Percentiles rank a stretch among this genome's conserved stretches.
These are phyloP conservation scores for Latrodectus geometricus DNA, from an alignment of 1,140 invertebrate species.

Conservation along the genomic window DNA sequence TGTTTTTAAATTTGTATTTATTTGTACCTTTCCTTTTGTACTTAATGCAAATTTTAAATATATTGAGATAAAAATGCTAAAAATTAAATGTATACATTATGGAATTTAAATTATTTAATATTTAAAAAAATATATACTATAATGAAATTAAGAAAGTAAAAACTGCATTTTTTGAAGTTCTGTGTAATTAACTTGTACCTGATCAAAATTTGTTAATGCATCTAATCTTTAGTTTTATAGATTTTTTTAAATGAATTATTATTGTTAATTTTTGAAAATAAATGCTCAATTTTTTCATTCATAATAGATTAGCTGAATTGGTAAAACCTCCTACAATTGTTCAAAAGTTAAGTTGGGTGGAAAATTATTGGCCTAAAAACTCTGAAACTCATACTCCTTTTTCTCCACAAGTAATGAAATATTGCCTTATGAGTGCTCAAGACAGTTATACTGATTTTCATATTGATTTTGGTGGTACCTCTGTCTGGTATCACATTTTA, in stretches of 20 bases:
- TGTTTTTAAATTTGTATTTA: too few species aligned
- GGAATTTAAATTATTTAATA: background rate
- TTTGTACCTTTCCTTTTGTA: too few species aligned
- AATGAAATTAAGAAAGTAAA: too few species aligned
- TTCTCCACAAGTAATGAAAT: slow-evolving; percentile 87
- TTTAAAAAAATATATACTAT: too few species aligned
- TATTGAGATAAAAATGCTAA: background rate
- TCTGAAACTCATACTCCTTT: slow-evolving; percentile 71
- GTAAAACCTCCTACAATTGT: slow-evolving; percentile 83
- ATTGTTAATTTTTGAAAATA: background rate
- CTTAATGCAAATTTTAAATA: background rate
- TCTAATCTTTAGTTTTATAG: background rate
- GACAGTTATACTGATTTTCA: slow-evolving; percentile 95
- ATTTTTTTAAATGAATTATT: slow-evolving; percentile 11
- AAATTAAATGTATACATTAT: background rate
- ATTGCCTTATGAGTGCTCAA: slow-evolving; percentile 88
- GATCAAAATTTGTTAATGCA: background rate
- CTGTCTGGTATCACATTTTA: slow-evolving; percentile 94
- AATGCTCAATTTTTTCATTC: slow-evolving; percentile 13
- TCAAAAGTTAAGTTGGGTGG: slow-evolving; percentile 85
- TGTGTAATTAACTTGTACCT: too few species aligned
- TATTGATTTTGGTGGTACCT: slow-evolving; percentile 93
- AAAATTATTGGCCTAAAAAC: slow-evolving; percentile 77
- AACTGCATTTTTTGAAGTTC: too few species aligned
- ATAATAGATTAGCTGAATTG: slow-evolving; percentile 77